Conservation (phyloP, 2,888 invertebrate genomes). For the Drosophila ezoana region DNA sequence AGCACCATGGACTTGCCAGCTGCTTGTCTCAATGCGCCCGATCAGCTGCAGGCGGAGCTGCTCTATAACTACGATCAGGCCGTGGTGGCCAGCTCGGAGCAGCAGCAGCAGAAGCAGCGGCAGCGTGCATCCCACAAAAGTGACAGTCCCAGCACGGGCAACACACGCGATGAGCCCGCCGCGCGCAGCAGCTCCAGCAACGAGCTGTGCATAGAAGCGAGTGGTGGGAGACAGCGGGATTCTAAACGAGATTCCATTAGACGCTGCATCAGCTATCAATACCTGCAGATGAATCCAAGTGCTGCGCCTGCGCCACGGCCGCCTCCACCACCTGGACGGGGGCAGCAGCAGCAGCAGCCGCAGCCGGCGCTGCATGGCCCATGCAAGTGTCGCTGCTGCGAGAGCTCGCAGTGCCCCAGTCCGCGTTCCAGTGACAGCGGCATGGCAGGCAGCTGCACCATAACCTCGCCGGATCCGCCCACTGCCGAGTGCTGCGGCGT, state of each 20-base stretch:
- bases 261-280: slow-evolving; percentile 86
- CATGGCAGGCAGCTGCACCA: slow-evolving; percentile 92
- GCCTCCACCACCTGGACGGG: slow-evolving; percentile 16
- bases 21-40: slow-evolving; percentile 85
- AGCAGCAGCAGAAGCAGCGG: slow-evolving; percentile 55
- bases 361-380: slow-evolving; percentile 42
- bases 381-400: slow-evolving; percentile 87
- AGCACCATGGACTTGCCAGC: slow-evolving; percentile 87
- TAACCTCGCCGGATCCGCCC: slow-evolving; percentile 89
- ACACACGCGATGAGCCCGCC: slow-evolving; percentile 28
- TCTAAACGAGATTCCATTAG: slow-evolving; percentile 79
- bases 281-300: slow-evolving; percentile 80
- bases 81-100: slow-evolving; percentile 85
- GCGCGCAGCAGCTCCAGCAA: slow-evolving; percentile 59
- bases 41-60: slow-evolving; percentile 86
- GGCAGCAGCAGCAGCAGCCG: slow-evolving; percentile 44
- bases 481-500: slow-evolving; percentile 58
- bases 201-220: slow-evolving; percentile 69
- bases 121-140: slow-evolving; percentile 83
- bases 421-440: slow-evolving; percentile 92
- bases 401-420: slow-evolving; percentile 88
- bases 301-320: slow-evolving; percentile 33
- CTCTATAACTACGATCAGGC: slow-evolving; percentile 85
- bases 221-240: slow-evolving; percentile 66
- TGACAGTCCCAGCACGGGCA: slow-evolving; percentile 52